Base-by-base conservation (phyloP, 2,797 vertebrate species). In the Chanos chanos region DNA sequence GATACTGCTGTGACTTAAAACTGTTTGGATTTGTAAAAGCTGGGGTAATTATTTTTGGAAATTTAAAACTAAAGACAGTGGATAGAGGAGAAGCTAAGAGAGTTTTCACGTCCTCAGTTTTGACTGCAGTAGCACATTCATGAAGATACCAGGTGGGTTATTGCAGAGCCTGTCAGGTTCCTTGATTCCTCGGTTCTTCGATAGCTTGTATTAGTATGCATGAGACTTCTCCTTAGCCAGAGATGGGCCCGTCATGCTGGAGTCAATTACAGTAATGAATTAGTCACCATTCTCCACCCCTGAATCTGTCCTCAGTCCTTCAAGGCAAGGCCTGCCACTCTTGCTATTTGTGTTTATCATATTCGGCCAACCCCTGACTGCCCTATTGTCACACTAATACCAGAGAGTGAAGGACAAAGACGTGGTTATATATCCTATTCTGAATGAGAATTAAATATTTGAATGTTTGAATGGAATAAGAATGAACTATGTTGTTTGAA, bases 261-360 rank as follows among this genome's bases (percentile, higher is more conserved):
- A 54, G 56, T 45, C 57, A 67, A 67, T 56, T 65, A 54, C 49
- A 49, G 49, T 51, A 52, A 59, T 71, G 49, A 49, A 64, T 63
- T 63, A 67, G 54, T 59, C 59, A 59, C 48, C 49, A 59, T 28
- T 49, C 37, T 27, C 50, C 16, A 5, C 41, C 19, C 37, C 40
- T 43, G 34, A 40, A 61, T 9, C 28, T 6, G n/a, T 25, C 25
- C 55, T 48, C 4, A 30, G 54, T 43, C 31, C 34, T 54, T 33
- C 22, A n/a, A n/a, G n/a, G n/a, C 18, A 25, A 25, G 10, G 13
- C 12, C 37, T 44, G 57, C 47, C 54, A 44, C 8, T 51, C 62
- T 36, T 36, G 28, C 47, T 49, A 48, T 24, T 45, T 15, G 18
- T 19, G 4, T 13, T 25, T 9, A 2, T 54, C 50, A 52, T 59